phyloP scores from a whole-genome alignment of 2,797 vertebrate genomes.

The Lerista edwardsae region DNA sequence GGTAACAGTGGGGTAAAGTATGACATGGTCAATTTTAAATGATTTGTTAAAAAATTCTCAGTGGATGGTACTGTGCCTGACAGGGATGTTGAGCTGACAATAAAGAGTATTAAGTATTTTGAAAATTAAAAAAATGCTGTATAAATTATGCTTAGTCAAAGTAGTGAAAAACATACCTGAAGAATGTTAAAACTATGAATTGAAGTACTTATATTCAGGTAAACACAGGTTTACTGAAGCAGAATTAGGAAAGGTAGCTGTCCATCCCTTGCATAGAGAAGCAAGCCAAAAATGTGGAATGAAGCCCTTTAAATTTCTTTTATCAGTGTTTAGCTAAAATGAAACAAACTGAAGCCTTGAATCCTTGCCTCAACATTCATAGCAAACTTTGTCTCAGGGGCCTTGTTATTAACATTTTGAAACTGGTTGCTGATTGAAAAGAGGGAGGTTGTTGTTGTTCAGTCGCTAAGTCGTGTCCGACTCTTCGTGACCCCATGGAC shows the following conservation, averaged over 20 bases:
- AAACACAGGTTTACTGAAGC: background rate
- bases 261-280: background rate
- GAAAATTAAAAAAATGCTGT: background rate
- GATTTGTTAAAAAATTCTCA: background rate
- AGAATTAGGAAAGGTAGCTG: background rate
- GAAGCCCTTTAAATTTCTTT: background rate
- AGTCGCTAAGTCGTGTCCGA: no score
- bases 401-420: background rate
- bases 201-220: background rate
- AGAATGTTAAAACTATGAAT: background rate
- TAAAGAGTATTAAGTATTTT: background rate
- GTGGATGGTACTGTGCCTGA: background rate
- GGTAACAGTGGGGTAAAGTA: background rate
- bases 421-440: background rate
- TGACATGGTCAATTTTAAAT: background rate
- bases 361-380: background rate
- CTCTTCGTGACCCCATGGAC: no score
- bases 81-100: background rate
- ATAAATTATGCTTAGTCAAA: background rate
- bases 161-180: background rate
- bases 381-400: background rate
- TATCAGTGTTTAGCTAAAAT: background rate
- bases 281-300: background rate
- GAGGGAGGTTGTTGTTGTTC: background rate
- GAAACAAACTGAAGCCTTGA: background rate